phyloP scores from a whole-genome alignment of 2,797 vertebrate genomes.

The Chrosomus eos region DNA sequence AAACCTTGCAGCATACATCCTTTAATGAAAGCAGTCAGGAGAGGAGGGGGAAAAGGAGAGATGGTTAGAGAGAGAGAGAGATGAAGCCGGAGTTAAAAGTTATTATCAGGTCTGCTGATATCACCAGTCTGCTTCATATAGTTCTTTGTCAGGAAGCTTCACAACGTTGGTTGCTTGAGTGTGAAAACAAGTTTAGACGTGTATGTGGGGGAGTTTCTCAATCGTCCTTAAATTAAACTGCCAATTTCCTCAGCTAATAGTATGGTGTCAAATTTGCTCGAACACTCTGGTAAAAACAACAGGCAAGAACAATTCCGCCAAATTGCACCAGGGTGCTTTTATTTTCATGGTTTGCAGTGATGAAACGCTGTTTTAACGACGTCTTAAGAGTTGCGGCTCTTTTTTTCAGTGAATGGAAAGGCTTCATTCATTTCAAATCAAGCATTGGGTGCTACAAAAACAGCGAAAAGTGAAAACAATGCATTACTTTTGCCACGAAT shows the following conservation, averaged over 20 bases:
- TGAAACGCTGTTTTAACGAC: slow-evolving; percentile 24
- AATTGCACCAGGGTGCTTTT: slow-evolving; percentile 30
- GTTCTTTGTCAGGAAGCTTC: slow-evolving; percentile 10
- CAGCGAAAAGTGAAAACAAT: slow-evolving; percentile 4
- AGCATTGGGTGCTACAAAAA: slow-evolving; percentile 29
- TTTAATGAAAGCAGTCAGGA: slow-evolving; percentile 74
- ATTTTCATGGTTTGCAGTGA: slow-evolving; percentile 17
- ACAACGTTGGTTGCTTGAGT: slow-evolving; percentile 18
- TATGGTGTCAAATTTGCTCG: slow-evolving; percentile 73
- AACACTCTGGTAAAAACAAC: slow-evolving; percentile 57
- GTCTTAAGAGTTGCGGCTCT: slow-evolving; percentile 8
- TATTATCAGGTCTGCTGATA: slow-evolving; percentile 78
- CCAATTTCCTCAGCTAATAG: slow-evolving; percentile 78
- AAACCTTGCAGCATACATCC: slow-evolving; percentile 71
- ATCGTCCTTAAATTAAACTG: slow-evolving; percentile 71
- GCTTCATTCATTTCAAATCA: slow-evolving; percentile 36
- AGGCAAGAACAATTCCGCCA: slow-evolving; percentile 35
- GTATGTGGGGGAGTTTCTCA: slow-evolving; percentile 33
- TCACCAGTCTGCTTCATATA: slow-evolving; percentile 55
- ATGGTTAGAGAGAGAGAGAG: neutral
- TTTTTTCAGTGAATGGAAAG: slow-evolving; percentile 8
- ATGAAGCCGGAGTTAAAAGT: slow-evolving; percentile 68
- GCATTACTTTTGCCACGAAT: slow-evolving; percentile 29
- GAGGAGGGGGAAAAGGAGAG: slow-evolving; percentile 68
- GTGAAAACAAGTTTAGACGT: slow-evolving; percentile 53